phyloP scores from a whole-genome alignment of 2,888 invertebrate species.

The Phortica okadai region DNA sequence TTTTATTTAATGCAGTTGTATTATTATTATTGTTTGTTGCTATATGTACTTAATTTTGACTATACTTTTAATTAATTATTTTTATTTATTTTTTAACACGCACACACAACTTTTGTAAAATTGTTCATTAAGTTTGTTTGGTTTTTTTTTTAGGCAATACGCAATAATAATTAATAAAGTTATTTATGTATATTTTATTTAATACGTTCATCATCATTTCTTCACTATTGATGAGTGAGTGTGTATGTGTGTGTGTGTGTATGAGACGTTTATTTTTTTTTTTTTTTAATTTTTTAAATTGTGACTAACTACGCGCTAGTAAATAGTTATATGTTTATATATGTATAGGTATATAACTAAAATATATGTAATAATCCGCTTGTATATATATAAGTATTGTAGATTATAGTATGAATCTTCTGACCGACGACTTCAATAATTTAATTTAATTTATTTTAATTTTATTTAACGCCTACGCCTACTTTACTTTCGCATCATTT shows the following conservation, averaged over 20 bases:
- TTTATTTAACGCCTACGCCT: slow-evolving; percentile 51
- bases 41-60: neutral
- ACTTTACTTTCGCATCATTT: slow-evolving; percentile 31
- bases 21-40: slow-evolving; percentile 1
- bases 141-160: slow-evolving; percentile 24
- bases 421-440: slow-evolving; percentile 33
- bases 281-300: slow-evolving; percentile 58
- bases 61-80: slow-evolving; percentile 40
- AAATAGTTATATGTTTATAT: slow-evolving; percentile 39
- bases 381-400: slow-evolving; percentile 30
- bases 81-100: slow-evolving; percentile 23
- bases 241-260: slow-evolving; percentile 31
- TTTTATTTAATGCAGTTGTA: neutral
- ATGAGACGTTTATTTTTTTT: slow-evolving; percentile 49
- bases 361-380: slow-evolving; percentile 17
- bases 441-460: slow-evolving; percentile 47
- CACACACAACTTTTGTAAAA: slow-evolving; percentile 29
- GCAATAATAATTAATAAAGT: slow-evolving; percentile 12
- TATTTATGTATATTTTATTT: slow-evolving; percentile 42
- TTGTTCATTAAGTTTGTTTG: slow-evolving; percentile 3
- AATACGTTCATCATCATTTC: neutral
- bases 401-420: slow-evolving; percentile 30
- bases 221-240: slow-evolving; percentile 14
- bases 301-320: slow-evolving; percentile 69
- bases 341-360: slow-evolving; percentile 30